Evolutionary conservation across 1,140 invertebrate species (phyloP).

Genomic region (Pseudobourletiella spinata): DNA sequence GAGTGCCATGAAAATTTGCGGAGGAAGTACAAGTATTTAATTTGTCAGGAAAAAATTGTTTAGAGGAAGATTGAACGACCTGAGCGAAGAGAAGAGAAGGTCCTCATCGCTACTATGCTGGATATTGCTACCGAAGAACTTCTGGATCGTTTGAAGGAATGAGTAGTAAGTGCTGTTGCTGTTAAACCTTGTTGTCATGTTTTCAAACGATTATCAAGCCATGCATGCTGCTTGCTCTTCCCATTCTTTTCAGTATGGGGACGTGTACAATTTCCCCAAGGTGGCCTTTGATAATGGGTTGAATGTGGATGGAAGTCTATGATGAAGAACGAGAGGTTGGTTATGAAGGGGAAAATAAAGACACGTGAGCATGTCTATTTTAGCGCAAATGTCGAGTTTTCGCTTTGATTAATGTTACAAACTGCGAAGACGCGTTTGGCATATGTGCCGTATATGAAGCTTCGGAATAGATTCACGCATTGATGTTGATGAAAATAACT

Average conservation of each 20-base stretch:
- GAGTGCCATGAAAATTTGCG: too few species aligned
- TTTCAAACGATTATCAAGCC: too few species aligned
- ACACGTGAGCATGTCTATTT: too few species aligned
- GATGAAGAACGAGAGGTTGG: constrained; percentile 49
- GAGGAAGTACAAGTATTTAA: not conserved
- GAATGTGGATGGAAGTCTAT: constrained; percentile 67
- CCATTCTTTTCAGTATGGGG: constrained; percentile 74
- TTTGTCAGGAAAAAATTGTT: constrained; percentile 70
- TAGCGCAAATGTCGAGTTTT: too few species aligned
- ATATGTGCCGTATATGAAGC: too few species aligned
- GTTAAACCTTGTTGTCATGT: not conserved
- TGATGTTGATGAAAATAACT: too few species aligned
- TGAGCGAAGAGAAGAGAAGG: constrained; percentile 90
- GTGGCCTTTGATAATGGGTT: constrained; percentile 82
- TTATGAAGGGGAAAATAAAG: constrained; percentile 45
- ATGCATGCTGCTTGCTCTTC: too few species aligned
- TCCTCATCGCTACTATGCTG: constrained; percentile 85
- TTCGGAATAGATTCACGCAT: too few species aligned
- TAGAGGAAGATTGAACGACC: constrained; percentile 89
- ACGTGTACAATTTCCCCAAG: constrained; percentile 94
- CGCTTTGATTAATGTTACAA: too few species aligned
- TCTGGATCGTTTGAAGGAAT: constrained; percentile 83
- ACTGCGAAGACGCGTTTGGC: too few species aligned
- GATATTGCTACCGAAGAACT: constrained; percentile 95
- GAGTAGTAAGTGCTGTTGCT: constrained; percentile 56